A percentile compares a stretch with the other conserved stretches of the same genome.
phyloP scores from a whole-genome alignment of 2,888 invertebrate genomes.

The Mactromeris polynyma region DNA sequence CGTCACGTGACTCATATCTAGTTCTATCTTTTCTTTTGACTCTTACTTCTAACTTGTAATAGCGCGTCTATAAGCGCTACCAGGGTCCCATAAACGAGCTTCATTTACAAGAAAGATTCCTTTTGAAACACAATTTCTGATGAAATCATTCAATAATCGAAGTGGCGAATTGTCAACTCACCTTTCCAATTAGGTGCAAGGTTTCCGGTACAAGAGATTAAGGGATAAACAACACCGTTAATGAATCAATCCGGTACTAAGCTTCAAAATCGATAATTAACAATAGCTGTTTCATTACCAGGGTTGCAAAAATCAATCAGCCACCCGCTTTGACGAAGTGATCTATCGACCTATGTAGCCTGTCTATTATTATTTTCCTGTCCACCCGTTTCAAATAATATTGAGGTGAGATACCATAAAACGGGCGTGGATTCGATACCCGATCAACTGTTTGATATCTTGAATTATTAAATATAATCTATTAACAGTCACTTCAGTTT shows the following conservation, averaged over 20 bases:
- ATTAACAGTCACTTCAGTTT: background rate
- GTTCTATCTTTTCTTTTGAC: no score
- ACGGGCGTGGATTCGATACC: background rate
- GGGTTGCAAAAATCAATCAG: background rate
- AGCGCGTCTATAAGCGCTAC: no score
- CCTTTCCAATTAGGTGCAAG: background rate
- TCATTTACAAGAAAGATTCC: background rate
- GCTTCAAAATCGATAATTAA: background rate
- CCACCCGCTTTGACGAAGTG: background rate
- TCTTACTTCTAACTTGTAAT: no score
- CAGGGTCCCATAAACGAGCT: background rate
- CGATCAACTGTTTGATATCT: no score
- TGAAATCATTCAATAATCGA: background rate
- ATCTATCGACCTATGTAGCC: background rate
- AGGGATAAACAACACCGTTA: background rate
- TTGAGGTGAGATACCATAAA: background rate
- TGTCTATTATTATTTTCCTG: background rate
- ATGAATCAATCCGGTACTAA: background rate
- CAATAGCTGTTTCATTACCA: background rate
- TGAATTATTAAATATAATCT: background rate
- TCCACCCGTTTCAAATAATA: background rate
- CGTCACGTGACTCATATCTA: no score
- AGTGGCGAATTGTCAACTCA: background rate
- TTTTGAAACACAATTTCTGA: background rate
- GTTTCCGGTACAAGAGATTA: background rate